A percentile compares a stretch with the other conserved stretches of the same genome.
These are phyloP conservation scores for Babyrousa celebensis DNA, from an alignment of 2,797 vertebrate species.

Conservation along the genomic window DNA sequence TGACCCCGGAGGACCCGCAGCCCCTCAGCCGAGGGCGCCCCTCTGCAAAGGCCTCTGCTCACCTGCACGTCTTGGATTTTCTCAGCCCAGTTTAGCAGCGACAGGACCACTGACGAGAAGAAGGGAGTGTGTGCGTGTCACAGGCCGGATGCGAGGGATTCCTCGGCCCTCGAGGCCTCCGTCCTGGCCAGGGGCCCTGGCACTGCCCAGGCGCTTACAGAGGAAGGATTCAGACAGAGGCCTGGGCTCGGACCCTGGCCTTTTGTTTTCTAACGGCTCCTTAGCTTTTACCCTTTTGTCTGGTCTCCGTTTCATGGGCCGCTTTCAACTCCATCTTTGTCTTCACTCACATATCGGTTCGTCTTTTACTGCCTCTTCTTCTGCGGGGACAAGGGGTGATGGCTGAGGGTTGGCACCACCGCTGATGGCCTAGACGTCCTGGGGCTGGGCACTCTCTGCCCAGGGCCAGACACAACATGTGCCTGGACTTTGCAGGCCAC, in stretches of 20 bases:
- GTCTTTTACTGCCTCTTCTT: background rate
- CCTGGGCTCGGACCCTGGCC: conserved; percentile 68
- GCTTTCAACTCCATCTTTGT: conserved; percentile 31
- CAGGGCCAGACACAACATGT: background rate
- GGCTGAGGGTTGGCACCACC: background rate
- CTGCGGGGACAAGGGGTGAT: background rate
- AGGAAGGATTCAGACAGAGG: conserved; percentile 35
- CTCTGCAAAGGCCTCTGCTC: conserved; percentile 34
- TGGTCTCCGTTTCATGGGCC: background rate
- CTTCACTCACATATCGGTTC: background rate
- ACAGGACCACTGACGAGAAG: background rate
- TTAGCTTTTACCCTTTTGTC: conserved; percentile 63
- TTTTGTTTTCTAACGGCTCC: background rate
- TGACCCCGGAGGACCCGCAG: background rate
- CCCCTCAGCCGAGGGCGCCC: background rate
- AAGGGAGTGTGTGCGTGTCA: background rate
- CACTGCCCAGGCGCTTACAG: conserved; percentile 42
- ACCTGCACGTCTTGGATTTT: background rate
- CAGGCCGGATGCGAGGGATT: background rate
- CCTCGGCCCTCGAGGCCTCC: background rate
- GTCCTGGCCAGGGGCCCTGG: background rate
- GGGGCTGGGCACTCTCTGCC: background rate
- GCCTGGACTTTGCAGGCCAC: background rate
- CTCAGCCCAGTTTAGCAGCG: background rate
- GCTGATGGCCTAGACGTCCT: background rate